Percentiles rank a stretch among this genome's conserved stretches.
phyloP scores from a whole-genome alignment of 2,888 invertebrate genomes.

The Candidula unifasciata region DNA sequence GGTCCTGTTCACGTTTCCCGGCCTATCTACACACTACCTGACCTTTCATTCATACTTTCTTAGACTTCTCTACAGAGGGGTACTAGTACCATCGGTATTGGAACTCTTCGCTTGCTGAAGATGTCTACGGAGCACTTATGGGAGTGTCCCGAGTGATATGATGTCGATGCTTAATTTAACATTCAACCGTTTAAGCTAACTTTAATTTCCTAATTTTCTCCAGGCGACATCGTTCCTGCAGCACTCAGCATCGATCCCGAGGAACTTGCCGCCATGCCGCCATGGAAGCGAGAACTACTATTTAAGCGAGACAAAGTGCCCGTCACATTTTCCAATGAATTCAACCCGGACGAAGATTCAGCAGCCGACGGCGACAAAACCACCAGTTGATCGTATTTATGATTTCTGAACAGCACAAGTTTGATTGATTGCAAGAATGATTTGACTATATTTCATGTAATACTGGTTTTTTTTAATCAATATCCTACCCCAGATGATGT shows the following conservation, averaged over 20 bases:
- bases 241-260: slow-evolving; percentile 58
- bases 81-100: too few relatives aligned
- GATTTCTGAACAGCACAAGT: neutral
- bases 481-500: too few relatives aligned
- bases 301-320: slow-evolving; percentile 61
- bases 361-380: slow-evolving; percentile 17
- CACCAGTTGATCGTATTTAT: slow-evolving; percentile 13
- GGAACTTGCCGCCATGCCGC: slow-evolving; percentile 66
- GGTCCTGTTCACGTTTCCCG: too few relatives aligned
- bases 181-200: neutral
- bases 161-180: neutral
- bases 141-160: too few relatives aligned
- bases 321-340: slow-evolving; percentile 59
- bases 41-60: too few relatives aligned
- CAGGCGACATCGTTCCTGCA: slow-evolving; percentile 57
- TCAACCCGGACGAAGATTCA: slow-evolving; percentile 56
- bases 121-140: too few relatives aligned
- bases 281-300: slow-evolving; percentile 68
- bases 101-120: too few relatives aligned
- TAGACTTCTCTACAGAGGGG: too few relatives aligned
- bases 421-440: neutral
- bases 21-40: too few relatives aligned
- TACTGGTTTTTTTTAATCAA: too few relatives aligned
- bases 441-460: too few relatives aligned
- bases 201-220: neutral